These are phyloP conservation scores for Epizoanthus stellaris DNA, from an alignment of 92 coral and sea anemone genomes.

Conservation along the genomic window DNA sequence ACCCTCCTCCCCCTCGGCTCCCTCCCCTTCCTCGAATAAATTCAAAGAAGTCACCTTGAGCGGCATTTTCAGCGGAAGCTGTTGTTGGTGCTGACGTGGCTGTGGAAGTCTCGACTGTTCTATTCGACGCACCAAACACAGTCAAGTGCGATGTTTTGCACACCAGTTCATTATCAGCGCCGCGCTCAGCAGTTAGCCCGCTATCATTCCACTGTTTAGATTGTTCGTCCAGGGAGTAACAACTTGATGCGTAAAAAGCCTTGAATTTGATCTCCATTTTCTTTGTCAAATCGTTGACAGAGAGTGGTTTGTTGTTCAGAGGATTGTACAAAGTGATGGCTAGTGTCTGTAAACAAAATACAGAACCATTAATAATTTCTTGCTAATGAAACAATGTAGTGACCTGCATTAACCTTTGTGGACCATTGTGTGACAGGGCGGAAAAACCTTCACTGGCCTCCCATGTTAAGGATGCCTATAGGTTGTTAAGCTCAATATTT, in stretches of 20 bases:
- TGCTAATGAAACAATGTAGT: not conserved
- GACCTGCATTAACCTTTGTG: no score
- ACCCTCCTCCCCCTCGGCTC: no score
- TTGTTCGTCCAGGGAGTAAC: conserved; percentile 15
- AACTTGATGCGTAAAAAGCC: conserved; percentile 8
- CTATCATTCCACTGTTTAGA: conserved; percentile 5
- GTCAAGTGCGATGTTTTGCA: conserved; percentile 38
- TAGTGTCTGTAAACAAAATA: conserved; percentile 1
- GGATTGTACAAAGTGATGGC: conserved; percentile 18
- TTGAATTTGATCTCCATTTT: conserved; percentile 19
- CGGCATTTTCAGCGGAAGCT: not conserved
- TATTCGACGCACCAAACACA: conserved; percentile 41
- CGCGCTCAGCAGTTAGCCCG: not conserved
- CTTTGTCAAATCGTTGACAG: not conserved
- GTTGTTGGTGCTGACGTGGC: not conserved
- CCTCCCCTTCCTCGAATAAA: no score
- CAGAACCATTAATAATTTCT: not conserved
- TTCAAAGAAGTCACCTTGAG: not conserved
- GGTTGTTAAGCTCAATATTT: no score
- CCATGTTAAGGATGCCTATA: no score
- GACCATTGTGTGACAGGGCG: no score
- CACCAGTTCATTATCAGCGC: not conserved
- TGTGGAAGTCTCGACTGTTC: not conserved
- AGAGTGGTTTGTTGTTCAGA: not conserved
- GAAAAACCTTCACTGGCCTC: no score